These are phyloP conservation scores for Mesocentrotus franciscanus DNA, from an alignment of 53 echinoderm and acorn worm genomes.

Conservation along the genomic window DNA sequence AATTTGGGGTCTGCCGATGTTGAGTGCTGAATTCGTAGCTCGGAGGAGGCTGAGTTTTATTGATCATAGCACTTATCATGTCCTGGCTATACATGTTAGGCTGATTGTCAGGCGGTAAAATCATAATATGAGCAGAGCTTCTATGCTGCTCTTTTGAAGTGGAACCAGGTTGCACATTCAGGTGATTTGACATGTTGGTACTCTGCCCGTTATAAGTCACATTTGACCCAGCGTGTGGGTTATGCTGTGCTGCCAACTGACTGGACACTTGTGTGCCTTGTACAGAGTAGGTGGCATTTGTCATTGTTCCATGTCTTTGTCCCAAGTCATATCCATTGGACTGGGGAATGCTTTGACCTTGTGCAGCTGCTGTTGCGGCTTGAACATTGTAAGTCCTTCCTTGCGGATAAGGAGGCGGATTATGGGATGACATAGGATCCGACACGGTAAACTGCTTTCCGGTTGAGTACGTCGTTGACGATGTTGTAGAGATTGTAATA, in stretches of 20 bases:
- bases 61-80: slow-evolving; percentile 84
- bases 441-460: slow-evolving; percentile 43
- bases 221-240: slow-evolving; percentile 26
- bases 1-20: slow-evolving; percentile 74
- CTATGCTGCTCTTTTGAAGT: slow-evolving; percentile 69
- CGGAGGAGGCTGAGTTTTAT: slow-evolving; percentile 89
- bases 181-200: slow-evolving; percentile 42
- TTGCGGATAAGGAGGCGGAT: slow-evolving; percentile 60
- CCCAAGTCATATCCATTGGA: slow-evolving; percentile 50
- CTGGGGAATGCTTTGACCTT: slow-evolving; percentile 47
- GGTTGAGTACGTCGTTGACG: slow-evolving; percentile 42
- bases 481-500: slow-evolving; percentile 18
- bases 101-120: slow-evolving; percentile 71
- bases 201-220: slow-evolving; percentile 49
- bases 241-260: slow-evolving; percentile 18
- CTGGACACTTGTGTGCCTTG: slow-evolving; percentile 27
- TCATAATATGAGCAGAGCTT: slow-evolving; percentile 82
- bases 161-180: slow-evolving; percentile 15
- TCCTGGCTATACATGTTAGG: slow-evolving; percentile 70
- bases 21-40: slow-evolving; percentile 92
- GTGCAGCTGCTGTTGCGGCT: slow-evolving; percentile 64
- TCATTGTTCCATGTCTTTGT: slow-evolving; percentile 5
- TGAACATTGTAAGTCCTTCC: slow-evolving; percentile 63
- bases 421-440: slow-evolving; percentile 20
- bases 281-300: slow-evolving; percentile 5